Evolutionary conservation across 2,888 invertebrate species (phyloP), one percentile per base, ranked within the genome.

Genomic region (Ephialtes manifestator): DNA sequence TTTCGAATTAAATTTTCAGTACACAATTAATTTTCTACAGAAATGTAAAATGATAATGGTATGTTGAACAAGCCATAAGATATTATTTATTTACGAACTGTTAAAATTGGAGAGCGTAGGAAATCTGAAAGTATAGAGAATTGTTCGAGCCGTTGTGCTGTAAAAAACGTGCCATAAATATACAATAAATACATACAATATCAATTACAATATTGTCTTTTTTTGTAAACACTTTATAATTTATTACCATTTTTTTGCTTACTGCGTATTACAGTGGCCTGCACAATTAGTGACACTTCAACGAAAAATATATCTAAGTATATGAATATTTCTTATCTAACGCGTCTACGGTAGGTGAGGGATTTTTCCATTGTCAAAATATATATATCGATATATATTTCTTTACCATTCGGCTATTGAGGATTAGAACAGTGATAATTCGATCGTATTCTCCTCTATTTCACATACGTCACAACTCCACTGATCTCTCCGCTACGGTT

Each of bases 201-300:
- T 13, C 13, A 48, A 48, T 15, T n/a, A 48, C n/a, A n/a, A n/a
- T n/a, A 24, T 28, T 58, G 11, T 1, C 55, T 65, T 60, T 80
- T 80, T 81, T 83, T 90, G 88, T 88, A 90, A 92, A 92, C 89
- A 90, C 87, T 88, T 88, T 82, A 89, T 89, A 90, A 90, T 92
- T 91, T 90, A 91, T 91, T 91, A 89, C 90, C 87, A 89, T 88
- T 88, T 87, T 87, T 31, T 39, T 65, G 65, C 87, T 76, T 88
- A 89, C 84, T 76, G 87, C 85, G 63, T 65, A 46, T 88, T 90
- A 90, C 89, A 91, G 88, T 90, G 89, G 88, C 87, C 88, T 88
- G 90, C 88, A 90, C 89, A 88, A 87, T 88, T 87, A 88, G 86
- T 86, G 87, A 89, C 87, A 89, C 86, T 84, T 87, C 76, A 90